Evolutionary conservation across 2,113 vertebrate species (phyloP).

Genomic region (Oophaga pumilio): DNA sequence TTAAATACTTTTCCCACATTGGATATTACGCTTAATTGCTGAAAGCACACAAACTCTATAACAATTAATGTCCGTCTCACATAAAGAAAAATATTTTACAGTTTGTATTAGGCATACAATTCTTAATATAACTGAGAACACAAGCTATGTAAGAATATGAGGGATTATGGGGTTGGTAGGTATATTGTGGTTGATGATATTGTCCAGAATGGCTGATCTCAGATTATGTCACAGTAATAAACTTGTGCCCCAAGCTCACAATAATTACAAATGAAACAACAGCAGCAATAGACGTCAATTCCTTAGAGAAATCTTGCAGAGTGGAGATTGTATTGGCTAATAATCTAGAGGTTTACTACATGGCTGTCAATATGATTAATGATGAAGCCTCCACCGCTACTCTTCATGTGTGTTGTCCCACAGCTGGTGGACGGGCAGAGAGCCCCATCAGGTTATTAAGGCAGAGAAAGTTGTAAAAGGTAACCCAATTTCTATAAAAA

Average conservation of each 20-base stretch:
- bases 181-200: not conserved
- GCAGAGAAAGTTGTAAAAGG: not conserved
- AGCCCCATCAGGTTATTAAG: not conserved
- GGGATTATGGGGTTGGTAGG: not conserved
- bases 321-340: not conserved
- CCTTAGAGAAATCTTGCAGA: not conserved
- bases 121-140: no score
- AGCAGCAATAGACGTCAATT: not conserved
- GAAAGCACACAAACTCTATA: no score
- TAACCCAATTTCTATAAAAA: not conserved
- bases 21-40: no score
- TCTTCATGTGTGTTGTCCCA: not conserved
- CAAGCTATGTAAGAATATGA: no score
- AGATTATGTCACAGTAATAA: not conserved
- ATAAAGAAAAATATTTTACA: no score
- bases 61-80: no score
- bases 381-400: not conserved
- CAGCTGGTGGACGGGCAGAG: not conserved
- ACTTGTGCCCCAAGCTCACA: not conserved
- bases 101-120: no score
- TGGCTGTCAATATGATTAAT: constrained; percentile 4
- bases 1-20: no score
- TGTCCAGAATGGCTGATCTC: not conserved
- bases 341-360: not conserved
- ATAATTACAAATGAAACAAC: not conserved